Percentiles rank a stretch among this genome's conserved stretches.
These are phyloP conservation scores for Tetropium fuscum DNA, from an alignment of 2,888 invertebrate species.

Conservation along the genomic window DNA sequence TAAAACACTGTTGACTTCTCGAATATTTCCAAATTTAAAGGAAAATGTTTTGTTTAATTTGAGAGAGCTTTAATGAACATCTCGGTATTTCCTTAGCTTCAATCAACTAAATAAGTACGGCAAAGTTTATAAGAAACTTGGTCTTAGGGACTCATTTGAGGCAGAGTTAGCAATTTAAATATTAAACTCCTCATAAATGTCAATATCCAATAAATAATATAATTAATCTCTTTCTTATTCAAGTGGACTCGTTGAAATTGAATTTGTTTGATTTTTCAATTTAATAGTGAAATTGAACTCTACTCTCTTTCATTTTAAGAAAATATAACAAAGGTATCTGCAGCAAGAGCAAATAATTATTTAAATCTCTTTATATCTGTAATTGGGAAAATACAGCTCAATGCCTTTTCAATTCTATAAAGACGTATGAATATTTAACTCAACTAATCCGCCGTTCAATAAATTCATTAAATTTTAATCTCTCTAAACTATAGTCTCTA, in stretches of 20 bases:
- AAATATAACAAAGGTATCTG: constrained; percentile 11
- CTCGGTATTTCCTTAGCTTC: background rate
- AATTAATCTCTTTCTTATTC: constrained; percentile 13
- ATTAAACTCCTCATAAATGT: constrained; percentile 16
- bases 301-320: constrained; percentile 2
- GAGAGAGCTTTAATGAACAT: background rate
- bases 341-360: constrained; percentile 25
- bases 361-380: constrained; percentile 5
- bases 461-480: no score
- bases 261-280: constrained; percentile 17
- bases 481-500: no score
- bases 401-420: no score
- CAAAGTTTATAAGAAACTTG: constrained; percentile 2
- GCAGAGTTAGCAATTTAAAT: constrained; percentile 15
- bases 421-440: background rate
- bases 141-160: background rate
- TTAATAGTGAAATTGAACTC: constrained; percentile 1
- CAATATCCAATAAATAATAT: constrained; percentile 25
- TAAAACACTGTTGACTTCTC: no score
- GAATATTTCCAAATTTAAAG: no score
- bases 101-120: constrained; percentile 8
- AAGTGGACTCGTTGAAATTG: constrained; percentile 16
- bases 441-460: no score
- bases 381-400: no score
- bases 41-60: no score